Percentiles rank a stretch among this genome's conserved stretches.
phyloP scores from a whole-genome alignment of 37 sponge, comb jelly and placozoan genomes.

The Hexactinellida sp. region DNA sequence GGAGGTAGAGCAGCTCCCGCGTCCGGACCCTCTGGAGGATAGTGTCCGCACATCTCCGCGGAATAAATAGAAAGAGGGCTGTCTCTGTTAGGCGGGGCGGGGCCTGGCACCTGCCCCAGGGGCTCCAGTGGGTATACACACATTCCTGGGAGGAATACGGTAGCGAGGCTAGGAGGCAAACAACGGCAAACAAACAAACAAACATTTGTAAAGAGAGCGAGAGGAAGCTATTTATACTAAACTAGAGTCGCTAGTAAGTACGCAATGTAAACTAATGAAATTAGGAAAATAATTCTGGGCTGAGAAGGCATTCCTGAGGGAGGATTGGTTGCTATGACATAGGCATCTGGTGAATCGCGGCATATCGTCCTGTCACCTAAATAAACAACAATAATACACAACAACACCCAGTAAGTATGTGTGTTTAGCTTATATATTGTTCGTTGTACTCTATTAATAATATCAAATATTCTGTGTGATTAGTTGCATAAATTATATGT shows the following conservation, averaged over 20 bases:
- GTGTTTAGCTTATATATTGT: too few species aligned
- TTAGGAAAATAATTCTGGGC: neutral
- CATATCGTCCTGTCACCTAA: slow-evolving; percentile 70
- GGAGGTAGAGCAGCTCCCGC: neutral
- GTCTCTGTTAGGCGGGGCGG: neutral
- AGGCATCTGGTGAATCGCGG: slow-evolving; percentile 85
- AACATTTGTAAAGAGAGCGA: neutral
- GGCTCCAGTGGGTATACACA: neutral
- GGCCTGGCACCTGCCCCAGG: neutral
- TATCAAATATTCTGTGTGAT: neutral
- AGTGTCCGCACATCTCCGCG: neutral
- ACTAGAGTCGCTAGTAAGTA: too few species aligned
- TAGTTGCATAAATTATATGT: too few species aligned
- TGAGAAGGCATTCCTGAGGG: neutral
- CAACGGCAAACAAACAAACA: neutral
- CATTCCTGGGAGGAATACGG: neutral
- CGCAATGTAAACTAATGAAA: neutral
- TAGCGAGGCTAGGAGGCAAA: neutral
- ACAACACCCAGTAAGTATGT: too few species aligned
- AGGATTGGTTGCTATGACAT: slow-evolving; percentile 43
- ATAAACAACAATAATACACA: neutral
- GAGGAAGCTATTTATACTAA: neutral
- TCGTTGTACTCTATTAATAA: neutral
- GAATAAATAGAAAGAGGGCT: neutral
- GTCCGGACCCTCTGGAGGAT: neutral